These are phyloP conservation scores for Spinibarbus caldwelli DNA, from an alignment of 2,797 vertebrate genomes.

Conservation along the genomic window DNA sequence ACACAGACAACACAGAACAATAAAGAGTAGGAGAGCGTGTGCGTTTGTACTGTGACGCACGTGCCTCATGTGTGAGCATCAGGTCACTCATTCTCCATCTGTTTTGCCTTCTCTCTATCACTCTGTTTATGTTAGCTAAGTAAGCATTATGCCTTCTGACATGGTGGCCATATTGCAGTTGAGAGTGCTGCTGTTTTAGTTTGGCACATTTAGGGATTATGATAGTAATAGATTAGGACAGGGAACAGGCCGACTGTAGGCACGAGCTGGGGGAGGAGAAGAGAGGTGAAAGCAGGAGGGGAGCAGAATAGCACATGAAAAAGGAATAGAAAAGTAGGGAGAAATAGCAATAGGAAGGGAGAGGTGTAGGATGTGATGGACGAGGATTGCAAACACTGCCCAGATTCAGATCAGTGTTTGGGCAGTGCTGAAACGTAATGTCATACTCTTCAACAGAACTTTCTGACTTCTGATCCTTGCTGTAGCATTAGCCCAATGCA, in stretches of 20 bases:
- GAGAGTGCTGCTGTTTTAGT: constrained; percentile 45
- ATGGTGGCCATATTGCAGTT: constrained; percentile 37
- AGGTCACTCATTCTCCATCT: constrained; percentile 22
- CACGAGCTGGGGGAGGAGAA: constrained; percentile 30
- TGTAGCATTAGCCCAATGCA: not conserved
- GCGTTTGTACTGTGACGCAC: not conserved
- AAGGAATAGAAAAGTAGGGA: too few relatives aligned
- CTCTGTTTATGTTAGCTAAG: constrained; percentile 5
- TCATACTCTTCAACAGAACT: not conserved
- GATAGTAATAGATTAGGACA: constrained; percentile 56
- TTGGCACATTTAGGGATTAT: constrained; percentile 41
- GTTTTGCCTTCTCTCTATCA: constrained; percentile 14
- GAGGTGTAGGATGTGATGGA: too few relatives aligned
- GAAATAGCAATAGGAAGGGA: too few relatives aligned
- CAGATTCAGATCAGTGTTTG: not conserved
- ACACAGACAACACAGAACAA: constrained; percentile 30
- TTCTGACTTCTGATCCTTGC: not conserved
- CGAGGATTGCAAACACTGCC: too few relatives aligned
- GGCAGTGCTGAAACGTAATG: not conserved
- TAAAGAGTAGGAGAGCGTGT: not conserved
- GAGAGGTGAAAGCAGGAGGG: too few relatives aligned
- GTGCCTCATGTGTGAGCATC: constrained; percentile 20
- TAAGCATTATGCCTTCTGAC: constrained; percentile 35
- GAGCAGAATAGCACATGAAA: too few relatives aligned
- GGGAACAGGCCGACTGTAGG: constrained; percentile 46